phyloP scores from a whole-genome alignment of 2,888 invertebrate species.

The Drosophila anceps region DNA sequence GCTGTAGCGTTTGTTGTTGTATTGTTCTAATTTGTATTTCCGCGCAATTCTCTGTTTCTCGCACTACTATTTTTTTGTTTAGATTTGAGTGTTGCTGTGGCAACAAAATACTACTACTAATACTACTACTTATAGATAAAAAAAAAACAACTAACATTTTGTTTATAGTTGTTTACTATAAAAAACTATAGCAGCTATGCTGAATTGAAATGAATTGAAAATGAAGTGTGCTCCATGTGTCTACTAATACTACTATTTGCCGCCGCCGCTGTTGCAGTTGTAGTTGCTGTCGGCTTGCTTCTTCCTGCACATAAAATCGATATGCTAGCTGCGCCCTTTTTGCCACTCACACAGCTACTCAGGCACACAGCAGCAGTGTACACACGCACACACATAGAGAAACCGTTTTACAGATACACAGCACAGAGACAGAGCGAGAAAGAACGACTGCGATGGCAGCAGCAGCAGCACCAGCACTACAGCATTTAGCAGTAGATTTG shows the following conservation, averaged over 20 bases:
- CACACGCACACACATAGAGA: slow-evolving; percentile 25
- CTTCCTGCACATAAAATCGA: slow-evolving; percentile 64
- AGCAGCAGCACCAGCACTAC: slow-evolving; percentile 9
- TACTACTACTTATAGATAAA: slow-evolving; percentile 10
- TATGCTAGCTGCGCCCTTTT: slow-evolving; percentile 77
- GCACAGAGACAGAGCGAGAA: slow-evolving; percentile 43
- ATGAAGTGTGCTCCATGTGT: slow-evolving; percentile 13
- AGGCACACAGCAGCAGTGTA: slow-evolving; percentile 25
- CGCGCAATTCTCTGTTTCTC: slow-evolving; percentile 49
- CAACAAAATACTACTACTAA: slow-evolving; percentile 46
- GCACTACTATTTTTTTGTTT: slow-evolving; percentile 27
- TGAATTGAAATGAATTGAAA: slow-evolving; percentile 26
- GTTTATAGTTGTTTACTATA: slow-evolving; percentile 1
- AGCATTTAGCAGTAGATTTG: slow-evolving; percentile 56
- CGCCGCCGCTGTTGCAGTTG: slow-evolving; percentile 7
- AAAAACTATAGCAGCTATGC: slow-evolving; percentile 39
- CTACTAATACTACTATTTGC: slow-evolving; percentile 44
- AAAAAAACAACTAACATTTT: slow-evolving; percentile 1
- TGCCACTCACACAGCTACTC: slow-evolving; percentile 55
- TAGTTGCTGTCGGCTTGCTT: slow-evolving; percentile 43
- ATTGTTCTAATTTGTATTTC: slow-evolving; percentile 72
- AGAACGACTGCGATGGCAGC: slow-evolving; percentile 2
- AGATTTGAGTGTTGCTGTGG: slow-evolving; percentile 50
- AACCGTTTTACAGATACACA: slow-evolving; percentile 72
- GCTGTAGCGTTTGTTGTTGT: slow-evolving; percentile 33